phyloP scores from a whole-genome alignment of 2,113 vertebrate species.

The Ancistrus triradiatus region DNA sequence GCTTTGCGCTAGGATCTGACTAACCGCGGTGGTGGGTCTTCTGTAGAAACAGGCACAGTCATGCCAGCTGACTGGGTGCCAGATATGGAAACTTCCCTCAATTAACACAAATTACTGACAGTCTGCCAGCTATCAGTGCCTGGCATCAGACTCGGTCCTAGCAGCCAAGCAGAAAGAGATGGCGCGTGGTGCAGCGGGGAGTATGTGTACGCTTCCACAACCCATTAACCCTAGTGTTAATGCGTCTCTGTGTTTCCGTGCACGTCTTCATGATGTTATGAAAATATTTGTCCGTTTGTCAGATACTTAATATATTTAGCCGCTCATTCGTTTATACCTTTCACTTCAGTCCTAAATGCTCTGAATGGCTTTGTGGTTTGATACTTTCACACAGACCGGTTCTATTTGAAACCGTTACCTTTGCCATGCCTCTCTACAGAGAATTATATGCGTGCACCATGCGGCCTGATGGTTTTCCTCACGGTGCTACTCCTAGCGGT shows the following conservation, averaged over 20 bases:
- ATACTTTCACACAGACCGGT: no score
- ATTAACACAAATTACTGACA: slow-evolving; percentile 48
- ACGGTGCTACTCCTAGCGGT: no score
- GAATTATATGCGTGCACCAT: no score
- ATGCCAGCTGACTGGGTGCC: slow-evolving; percentile 39
- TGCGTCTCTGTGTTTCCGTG: not conserved
- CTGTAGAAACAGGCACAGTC: slow-evolving; percentile 5
- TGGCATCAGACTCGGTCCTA: slow-evolving; percentile 42
- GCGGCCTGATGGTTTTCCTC: no score
- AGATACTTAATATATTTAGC: no score
- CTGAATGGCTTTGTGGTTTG: no score
- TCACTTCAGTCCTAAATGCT: no score
- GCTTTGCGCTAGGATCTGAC: not conserved
- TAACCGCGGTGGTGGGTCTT: slow-evolving; percentile 30
- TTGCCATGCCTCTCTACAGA: no score
- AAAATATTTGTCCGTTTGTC: no score
- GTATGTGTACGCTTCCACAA: slow-evolving; percentile 24
- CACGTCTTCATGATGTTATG: no score
- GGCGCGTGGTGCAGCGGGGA: slow-evolving; percentile 15
- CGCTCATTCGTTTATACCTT: no score
- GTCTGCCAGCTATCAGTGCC: slow-evolving; percentile 43
- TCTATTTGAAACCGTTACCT: no score
- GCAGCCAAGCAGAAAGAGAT: slow-evolving; percentile 33
- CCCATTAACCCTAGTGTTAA: slow-evolving; percentile 33
- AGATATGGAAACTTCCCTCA: slow-evolving; percentile 43